Evolutionary conservation across 2,797 vertebrate genomes (phyloP), one percentile per base, ranked within the genome.

Genomic region (Neosilurus mollespiculum): DNA sequence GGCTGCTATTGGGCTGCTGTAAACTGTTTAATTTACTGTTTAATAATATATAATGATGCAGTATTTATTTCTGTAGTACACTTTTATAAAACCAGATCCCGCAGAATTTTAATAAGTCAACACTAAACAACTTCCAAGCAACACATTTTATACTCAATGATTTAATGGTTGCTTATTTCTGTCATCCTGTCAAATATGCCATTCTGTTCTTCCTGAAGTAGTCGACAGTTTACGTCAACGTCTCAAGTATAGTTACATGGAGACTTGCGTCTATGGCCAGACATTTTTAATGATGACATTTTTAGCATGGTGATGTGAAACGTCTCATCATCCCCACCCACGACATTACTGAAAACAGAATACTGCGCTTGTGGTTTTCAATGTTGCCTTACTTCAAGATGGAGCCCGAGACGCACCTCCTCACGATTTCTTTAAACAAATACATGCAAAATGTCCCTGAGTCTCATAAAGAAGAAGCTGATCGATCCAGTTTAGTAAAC

Each of bases 181-280:
- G 34, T 20, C 20, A 70, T 12, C 24, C 4, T 26, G 24, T 43
- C 43, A 43, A 43, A 43, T 5, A 43, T 43, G 8, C 43, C 43
- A 43, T 43, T 8, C 43, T 43, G 43, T 8, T 43, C 43, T 3
- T 43, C 43, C 43, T 8, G 43, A 43, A 4, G 43, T 43, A 43
- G 43, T 43, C 43, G 43, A 43, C 43, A 14, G 14, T 4, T n/a
- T 24, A 3, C 8, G 22, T n/a, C n/a, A 24, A 24, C 3, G 9
- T n/a, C 61, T 1, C 0, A 62, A 7, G 64, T 34, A 16, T 8
- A 18, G 15, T 64, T 26, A 24, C 51, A n/a, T 53, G 9, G n/a
- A 24, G 11, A 1, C 0, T 2, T 16, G 49, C 2, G 4, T n/a
- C 37, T 49, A 51, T 6, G 1, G 18, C 11, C 0, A 22, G 22